phyloP scores from a whole-genome alignment of 2,888 invertebrate species.

The Alcis repandata region DNA sequence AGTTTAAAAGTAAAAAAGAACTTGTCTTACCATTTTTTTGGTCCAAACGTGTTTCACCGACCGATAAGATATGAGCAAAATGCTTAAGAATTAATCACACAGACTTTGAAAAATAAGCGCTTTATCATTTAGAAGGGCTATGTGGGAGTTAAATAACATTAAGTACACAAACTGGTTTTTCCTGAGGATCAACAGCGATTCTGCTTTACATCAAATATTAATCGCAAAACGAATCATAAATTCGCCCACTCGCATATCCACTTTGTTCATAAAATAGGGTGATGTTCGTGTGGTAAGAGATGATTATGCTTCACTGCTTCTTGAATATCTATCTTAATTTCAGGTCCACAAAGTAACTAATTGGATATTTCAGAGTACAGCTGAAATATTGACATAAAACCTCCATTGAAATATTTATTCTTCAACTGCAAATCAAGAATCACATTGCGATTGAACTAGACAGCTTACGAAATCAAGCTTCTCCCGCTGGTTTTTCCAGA shows the following conservation, averaged over 20 bases:
- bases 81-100: slow-evolving; percentile 4
- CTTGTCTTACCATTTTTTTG: not conserved
- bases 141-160: slow-evolving; percentile 4
- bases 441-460: not conserved
- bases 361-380: not conserved
- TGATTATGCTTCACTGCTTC: too few relatives aligned
- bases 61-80: not conserved
- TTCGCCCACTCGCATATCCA: not conserved
- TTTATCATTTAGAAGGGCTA: slow-evolving; percentile 1
- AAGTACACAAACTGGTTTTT: not conserved
- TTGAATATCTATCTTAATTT: not conserved
- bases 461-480: not conserved
- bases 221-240: not conserved
- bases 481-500: slow-evolving; percentile 3
- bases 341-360: not conserved
- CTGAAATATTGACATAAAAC: not conserved
- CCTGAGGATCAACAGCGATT: not conserved
- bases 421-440: not conserved
- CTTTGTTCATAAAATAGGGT: too few relatives aligned
- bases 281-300: too few relatives aligned
- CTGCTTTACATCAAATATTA: not conserved
- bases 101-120: slow-evolving; percentile 8
- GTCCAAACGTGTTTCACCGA: not conserved
- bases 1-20: not conserved
- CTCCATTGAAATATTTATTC: not conserved